Evolutionary conservation across 2,888 invertebrate genomes (phyloP).

Genomic region (Hirudinaria manillensis): DNA sequence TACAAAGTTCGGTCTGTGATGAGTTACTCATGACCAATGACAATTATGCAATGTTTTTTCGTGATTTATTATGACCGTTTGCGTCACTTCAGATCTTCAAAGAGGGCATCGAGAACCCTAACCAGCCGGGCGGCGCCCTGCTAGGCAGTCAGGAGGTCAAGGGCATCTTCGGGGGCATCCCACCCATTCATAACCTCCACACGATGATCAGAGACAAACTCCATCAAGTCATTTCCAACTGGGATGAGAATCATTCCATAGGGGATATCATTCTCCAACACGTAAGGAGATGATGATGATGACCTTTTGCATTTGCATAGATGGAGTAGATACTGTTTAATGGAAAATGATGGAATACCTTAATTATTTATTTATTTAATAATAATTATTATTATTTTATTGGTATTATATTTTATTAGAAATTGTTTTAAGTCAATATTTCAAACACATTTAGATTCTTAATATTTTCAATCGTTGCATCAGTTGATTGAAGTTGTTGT

Average conservation of each 20-base stretch:
- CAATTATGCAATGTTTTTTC: no score
- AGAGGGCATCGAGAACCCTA: conserved; percentile 79
- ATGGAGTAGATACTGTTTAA: no score
- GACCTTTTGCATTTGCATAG: neutral
- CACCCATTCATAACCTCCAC: conserved; percentile 88
- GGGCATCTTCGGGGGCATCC: conserved; percentile 89
- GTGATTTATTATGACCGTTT: neutral
- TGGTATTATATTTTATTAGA: no score
- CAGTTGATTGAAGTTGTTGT: neutral
- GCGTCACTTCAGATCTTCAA: conserved; percentile 73
- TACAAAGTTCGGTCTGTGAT: no score
- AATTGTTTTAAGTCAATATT: no score
- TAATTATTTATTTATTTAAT: no score
- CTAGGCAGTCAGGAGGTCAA: conserved; percentile 71
- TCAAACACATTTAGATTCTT: no score
- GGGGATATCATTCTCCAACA: conserved; percentile 82
- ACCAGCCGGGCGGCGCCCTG: conserved; percentile 65
- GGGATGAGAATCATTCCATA: conserved; percentile 80
- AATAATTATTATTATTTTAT: no score
- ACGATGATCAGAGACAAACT: conserved; percentile 64
- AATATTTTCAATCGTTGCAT: no score
- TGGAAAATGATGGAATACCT: no score
- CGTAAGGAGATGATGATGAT: conserved; percentile 50
- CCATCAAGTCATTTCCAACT: conserved; percentile 66
- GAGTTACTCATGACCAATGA: no score